Evolutionary conservation across 2,888 invertebrate species (phyloP).

Genomic region (Galerucella calmariensis): DNA sequence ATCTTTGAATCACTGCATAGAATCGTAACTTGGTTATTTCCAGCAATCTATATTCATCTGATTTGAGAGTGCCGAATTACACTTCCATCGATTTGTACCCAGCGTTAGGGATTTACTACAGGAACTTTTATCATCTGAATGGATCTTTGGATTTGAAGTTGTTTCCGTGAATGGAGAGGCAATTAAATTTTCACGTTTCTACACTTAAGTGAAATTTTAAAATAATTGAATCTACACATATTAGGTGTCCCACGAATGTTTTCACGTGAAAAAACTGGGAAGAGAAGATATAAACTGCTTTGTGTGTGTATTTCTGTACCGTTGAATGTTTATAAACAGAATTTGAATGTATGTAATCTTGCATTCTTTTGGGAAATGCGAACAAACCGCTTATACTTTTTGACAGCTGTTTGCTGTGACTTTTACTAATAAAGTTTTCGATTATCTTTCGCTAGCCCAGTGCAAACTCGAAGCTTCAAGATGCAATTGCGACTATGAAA

Average conservation of each 20-base stretch:
- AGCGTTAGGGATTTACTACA: background rate
- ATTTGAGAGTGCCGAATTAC: conserved; percentile 10
- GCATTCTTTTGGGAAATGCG: too few species aligned
- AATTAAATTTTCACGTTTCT: conserved; percentile 5
- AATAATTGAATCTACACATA: background rate
- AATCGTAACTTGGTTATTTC: conserved; percentile 12
- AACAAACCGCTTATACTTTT: too few species aligned
- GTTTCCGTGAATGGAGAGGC: background rate
- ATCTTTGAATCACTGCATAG: conserved; percentile 9
- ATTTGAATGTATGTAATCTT: too few species aligned
- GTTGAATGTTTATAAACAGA: too few species aligned
- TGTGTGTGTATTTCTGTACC: too few species aligned
- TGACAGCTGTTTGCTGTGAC: too few species aligned
- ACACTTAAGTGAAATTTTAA: background rate
- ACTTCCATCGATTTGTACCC: background rate
- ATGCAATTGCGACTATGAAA: too few species aligned
- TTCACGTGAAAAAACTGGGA: too few species aligned
- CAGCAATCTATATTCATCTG: background rate
- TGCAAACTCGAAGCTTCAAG: too few species aligned
- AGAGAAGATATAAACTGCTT: too few species aligned
- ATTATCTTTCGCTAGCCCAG: too few species aligned
- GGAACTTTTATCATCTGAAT: conserved; percentile 10
- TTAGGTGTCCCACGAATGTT: background rate
- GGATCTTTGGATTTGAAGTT: background rate
- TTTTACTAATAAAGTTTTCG: too few species aligned